A percentile compares a stretch with the other conserved stretches of the same genome.
Conservation (phyloP, 2,113 vertebrate species). For the Odocoileus hemionus region DNA sequence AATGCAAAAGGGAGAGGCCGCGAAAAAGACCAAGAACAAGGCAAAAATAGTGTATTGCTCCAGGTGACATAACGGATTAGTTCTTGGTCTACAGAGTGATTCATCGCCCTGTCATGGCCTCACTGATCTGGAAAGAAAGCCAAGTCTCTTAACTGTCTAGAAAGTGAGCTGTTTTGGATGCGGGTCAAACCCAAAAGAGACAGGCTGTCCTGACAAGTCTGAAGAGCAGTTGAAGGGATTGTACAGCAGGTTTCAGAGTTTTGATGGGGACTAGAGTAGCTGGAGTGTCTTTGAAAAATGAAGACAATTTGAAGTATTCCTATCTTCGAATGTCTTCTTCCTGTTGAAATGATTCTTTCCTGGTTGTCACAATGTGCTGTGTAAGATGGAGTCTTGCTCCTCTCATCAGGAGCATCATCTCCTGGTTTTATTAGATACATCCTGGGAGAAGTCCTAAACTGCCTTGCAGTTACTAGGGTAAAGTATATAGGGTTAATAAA, state of each 20-base stretch:
- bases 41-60: not conserved
- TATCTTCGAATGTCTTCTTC: accelerated
- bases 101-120: not conserved
- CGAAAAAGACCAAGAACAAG: not conserved
- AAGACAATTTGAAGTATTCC: not conserved
- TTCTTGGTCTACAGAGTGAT: not conserved
- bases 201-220: not conserved
- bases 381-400: not conserved
- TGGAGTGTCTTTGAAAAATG: not conserved
- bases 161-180: not conserved
- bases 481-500: not conserved
- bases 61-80: not conserved
- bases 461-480: not conserved
- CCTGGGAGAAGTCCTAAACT: not conserved
- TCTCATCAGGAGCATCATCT: not conserved
- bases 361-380: accelerated
- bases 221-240: not conserved
- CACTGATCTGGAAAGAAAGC: not conserved
- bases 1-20: accelerated
- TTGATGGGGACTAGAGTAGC: not conserved
- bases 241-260: not conserved
- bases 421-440: not conserved
- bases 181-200: not conserved
- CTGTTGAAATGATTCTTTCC: not conserved
- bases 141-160: not conserved